Base-by-base conservation (phyloP, 1,140 invertebrate species). In the Thalassaphorura encarpata region DNA sequence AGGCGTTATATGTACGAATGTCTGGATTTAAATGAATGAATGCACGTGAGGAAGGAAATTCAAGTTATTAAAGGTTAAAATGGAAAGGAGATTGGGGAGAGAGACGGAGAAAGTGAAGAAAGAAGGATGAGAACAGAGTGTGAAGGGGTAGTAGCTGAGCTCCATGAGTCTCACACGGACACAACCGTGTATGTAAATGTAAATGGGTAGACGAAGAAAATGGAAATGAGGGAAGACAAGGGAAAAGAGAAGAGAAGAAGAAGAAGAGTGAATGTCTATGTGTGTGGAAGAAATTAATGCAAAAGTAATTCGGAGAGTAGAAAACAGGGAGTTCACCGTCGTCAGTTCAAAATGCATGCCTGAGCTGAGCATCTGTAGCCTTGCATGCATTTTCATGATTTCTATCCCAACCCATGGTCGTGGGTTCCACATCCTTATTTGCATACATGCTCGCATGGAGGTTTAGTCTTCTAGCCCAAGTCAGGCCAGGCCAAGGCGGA, bases 281-380 rank as follows among this genome's bases (percentile, higher is more conserved):
- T 61, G 59, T 61, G 54, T 61, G 60, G 55, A 62, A 62, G 60
- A 62, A 62, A 62, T 62, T 62, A 62, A 62, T 62, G 60, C 60
- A 62, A 62, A 62, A 62, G 60, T 61, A 61, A 61, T 61, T 61
- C 60, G 8, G 33, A 51, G 21, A 23, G 48, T 48, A 55, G 58
- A 61, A 58, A 58, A 58, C 56, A 58, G 50, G 51, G 56, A 23
- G 24, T 18, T 43, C 6, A 29, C 3, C 4, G 6, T 45, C 21
- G 13, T 21, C 6, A 45, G 21, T 15, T n/a, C n/a, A n/a, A n/a
- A n/a, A n/a, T n/a, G n/a, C n/a, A n/a, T n/a, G n/a, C n/a, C n/a
- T n/a, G n/a, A n/a, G n/a, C n/a, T n/a, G n/a, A n/a, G 33, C n/a
- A 36, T n/a, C 11, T 36, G 33, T n/a, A 36, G 11, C 33, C 33